Percentiles rank a stretch among this genome's conserved stretches.
Evolutionary conservation across 2,888 invertebrate species (phyloP).

Genomic region (Camponotus fellah): DNA sequence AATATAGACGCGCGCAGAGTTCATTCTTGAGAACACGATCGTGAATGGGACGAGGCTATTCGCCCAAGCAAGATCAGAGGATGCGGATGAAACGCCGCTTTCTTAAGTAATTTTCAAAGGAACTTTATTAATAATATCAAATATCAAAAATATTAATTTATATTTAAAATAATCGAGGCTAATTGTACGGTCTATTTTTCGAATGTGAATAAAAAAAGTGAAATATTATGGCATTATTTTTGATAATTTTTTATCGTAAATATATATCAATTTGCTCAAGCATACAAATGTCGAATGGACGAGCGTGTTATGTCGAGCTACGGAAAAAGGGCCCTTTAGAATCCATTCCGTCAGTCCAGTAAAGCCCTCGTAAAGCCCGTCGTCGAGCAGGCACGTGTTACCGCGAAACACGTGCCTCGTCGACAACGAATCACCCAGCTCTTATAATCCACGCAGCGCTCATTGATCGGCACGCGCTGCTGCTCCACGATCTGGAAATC

Average conservation of each 20-base stretch:
- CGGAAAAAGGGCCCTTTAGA: constrained; percentile 34
- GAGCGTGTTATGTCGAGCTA: background rate
- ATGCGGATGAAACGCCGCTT: constrained; percentile 16
- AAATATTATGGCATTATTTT: background rate
- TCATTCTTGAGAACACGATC: constrained; percentile 33
- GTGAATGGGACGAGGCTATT: background rate
- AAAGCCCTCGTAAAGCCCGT: constrained; percentile 37
- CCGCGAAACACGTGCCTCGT: constrained; percentile 50
- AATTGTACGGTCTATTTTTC: background rate
- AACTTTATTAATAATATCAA: background rate
- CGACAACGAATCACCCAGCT: constrained; percentile 56
- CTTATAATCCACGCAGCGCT: constrained; percentile 76
- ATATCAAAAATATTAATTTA: constrained; percentile 7
- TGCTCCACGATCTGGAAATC: constrained; percentile 51
- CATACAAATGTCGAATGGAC: background rate
- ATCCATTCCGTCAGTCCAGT: constrained; percentile 45
- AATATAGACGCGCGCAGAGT: constrained; percentile 45
- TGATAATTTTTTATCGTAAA: too few relatives aligned
- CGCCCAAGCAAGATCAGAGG: constrained; percentile 16
- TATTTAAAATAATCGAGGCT: background rate
- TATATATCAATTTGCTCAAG: background rate
- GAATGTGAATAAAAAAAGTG: background rate
- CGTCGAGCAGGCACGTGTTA: constrained; percentile 50
- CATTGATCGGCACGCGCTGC: constrained; percentile 80
- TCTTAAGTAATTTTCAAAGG: constrained; percentile 8